A percentile compares a stretch with the other conserved stretches of the same genome.
phyloP scores from a whole-genome alignment of 1,140 invertebrate genomes.

The Teleopsis dalmanni region DNA sequence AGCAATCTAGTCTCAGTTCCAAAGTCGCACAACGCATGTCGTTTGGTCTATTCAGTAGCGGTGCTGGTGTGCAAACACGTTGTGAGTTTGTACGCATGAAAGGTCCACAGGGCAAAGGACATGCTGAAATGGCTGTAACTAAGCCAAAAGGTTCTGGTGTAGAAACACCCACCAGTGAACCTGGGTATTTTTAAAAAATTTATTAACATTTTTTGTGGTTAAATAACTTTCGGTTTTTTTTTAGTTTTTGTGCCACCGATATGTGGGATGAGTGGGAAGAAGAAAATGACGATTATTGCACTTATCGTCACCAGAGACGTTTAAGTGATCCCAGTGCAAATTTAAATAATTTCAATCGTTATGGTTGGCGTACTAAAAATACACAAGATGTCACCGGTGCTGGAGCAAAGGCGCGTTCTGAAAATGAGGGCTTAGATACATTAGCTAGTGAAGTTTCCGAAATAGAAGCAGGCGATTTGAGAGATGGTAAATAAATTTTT shows the following conservation, averaged over 20 bases:
- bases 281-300: constrained; percentile 75
- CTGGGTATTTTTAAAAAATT: constrained; percentile 47
- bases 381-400: constrained; percentile 46
- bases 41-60: constrained; percentile 78
- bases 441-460: constrained; percentile 75
- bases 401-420: constrained; percentile 71
- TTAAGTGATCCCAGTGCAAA: constrained; percentile 91
- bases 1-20: constrained; percentile 85
- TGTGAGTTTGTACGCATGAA: constrained; percentile 98
- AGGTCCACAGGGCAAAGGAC: constrained; percentile 91
- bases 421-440: constrained; percentile 81
- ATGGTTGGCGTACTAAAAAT: constrained; percentile 66
- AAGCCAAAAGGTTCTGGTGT: constrained; percentile 83
- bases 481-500: constrained; percentile 66
- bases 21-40: constrained; percentile 95
- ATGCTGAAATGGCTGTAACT: constrained; percentile 96
- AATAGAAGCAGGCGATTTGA: constrained; percentile 87
- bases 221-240: constrained; percentile 1
- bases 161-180: constrained; percentile 92
- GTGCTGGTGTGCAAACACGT: constrained; percentile 61
- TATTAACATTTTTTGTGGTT: not conserved
- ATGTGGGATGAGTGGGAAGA: constrained; percentile 84
- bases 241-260: constrained; percentile 63
- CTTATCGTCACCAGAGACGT: constrained; percentile 72
- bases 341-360: constrained; percentile 79